Conservation (phyloP, 2,888 invertebrate genomes). For the Aphidius colemani region DNA sequence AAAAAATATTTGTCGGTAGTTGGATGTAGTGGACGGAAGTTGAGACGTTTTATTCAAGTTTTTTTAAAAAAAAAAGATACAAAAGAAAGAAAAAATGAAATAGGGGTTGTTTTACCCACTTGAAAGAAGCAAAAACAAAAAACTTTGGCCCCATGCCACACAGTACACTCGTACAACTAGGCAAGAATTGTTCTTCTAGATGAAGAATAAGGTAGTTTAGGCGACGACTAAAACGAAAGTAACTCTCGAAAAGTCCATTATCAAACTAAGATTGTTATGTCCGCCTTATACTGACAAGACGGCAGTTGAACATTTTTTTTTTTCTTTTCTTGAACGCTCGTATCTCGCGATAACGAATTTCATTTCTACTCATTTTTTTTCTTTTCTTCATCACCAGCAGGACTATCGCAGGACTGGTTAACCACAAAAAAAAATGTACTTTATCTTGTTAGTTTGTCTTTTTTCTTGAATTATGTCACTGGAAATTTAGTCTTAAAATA, state of each 20-base stretch:
- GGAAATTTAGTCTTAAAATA: no score
- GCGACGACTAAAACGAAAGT: neutral
- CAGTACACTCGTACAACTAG: slow-evolving; percentile 8
- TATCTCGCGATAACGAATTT: slow-evolving; percentile 22
- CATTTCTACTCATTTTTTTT: neutral
- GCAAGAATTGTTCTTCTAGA: slow-evolving; percentile 6
- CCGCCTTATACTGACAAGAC: slow-evolving; percentile 19
- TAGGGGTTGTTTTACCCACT: no score
- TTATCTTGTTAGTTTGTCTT: slow-evolving; percentile 11
- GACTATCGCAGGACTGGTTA: slow-evolving; percentile 14
- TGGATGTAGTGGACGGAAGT: no score
- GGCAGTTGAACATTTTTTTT: slow-evolving; percentile 8
- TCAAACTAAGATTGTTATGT: slow-evolving; percentile 32
- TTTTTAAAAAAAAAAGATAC: neutral
- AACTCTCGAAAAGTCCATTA: slow-evolving; percentile 31
- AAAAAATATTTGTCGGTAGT: no score
- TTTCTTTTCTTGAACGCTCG: slow-evolving; percentile 17
- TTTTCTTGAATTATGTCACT: neutral
- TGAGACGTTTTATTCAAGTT: no score
- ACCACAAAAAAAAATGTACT: slow-evolving; percentile 19
- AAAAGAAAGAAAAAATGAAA: no score
- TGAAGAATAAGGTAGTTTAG: no score
- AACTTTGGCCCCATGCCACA: slow-evolving; percentile 29
- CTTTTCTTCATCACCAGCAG: slow-evolving; percentile 3
- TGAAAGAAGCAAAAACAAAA: neutral